Conservation (phyloP, 2,113 vertebrate genomes). For the Nannobrachium achirus region DNA sequence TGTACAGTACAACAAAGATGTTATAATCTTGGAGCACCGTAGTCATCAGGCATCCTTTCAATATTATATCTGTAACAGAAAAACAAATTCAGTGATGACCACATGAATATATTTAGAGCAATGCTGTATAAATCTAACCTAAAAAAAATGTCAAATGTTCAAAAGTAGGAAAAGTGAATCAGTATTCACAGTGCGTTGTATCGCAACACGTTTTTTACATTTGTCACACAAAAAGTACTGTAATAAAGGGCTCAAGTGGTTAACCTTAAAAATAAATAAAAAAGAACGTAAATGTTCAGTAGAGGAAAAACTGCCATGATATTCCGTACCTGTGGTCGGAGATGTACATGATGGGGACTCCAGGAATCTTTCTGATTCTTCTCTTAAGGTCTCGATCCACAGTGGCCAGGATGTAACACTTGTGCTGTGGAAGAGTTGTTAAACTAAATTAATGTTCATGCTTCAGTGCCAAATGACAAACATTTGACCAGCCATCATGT, state of each 20-base stretch:
- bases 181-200: no score
- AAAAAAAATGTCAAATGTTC: background rate
- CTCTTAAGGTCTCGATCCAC: constrained; percentile 97
- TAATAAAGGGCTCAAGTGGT: no score
- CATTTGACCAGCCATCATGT: no score
- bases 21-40: constrained; percentile 93
- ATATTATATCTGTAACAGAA: constrained; percentile 89
- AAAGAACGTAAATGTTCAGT: no score
- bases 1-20: no score
- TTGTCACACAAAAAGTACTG: no score
- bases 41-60: constrained; percentile 98
- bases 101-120: no score
- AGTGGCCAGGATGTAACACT: constrained; percentile 98
- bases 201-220: no score
- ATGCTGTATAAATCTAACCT: no score
- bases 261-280: no score
- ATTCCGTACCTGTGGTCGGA: constrained; percentile 92
- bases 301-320: background rate
- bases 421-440: constrained; percentile 83
- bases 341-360: constrained; percentile 99
- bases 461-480: constrained; percentile 6
- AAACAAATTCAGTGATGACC: no score
- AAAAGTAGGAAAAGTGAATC: no score
- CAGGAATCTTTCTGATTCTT: constrained; percentile 95
- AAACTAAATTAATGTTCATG: background rate